Evolutionary conservation across 2,797 vertebrate species (phyloP).

Genomic region (Coregonus suidteri): DNA sequence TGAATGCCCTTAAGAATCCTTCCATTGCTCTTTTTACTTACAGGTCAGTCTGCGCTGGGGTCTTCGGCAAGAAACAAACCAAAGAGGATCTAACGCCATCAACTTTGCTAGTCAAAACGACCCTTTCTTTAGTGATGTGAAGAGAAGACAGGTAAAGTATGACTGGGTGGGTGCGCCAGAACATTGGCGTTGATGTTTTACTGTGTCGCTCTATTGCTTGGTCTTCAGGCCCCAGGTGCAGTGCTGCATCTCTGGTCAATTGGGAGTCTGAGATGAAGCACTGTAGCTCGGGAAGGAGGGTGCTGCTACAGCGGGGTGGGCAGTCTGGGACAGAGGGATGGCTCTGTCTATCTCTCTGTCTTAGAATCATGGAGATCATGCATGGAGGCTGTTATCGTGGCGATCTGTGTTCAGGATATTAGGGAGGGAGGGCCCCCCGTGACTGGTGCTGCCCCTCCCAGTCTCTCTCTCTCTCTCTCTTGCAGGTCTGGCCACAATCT

Average conservation of each 20-base stretch:
- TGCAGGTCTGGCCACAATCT: neutral
- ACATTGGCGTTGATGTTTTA: neutral
- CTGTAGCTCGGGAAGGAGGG: constrained; percentile 98
- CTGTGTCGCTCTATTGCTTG: neutral
- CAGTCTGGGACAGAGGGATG: neutral
- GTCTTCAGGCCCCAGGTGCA: constrained; percentile 93
- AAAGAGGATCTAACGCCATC: neutral
- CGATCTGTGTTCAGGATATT: neutral
- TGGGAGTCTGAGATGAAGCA: constrained; percentile 99
- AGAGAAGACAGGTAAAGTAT: neutral
- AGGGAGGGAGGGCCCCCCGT: neutral
- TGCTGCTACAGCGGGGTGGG: constrained; percentile 14
- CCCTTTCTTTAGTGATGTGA: neutral
- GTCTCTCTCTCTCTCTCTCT: no score
- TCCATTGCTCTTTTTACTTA: neutral
- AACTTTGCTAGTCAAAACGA: neutral
- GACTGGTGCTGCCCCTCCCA: neutral
- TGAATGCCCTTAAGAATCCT: neutral
- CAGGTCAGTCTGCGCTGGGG: neutral
- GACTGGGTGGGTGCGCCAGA: neutral
- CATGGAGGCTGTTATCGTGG: neutral
- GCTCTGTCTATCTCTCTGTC: neutral
- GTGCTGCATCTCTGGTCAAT: constrained; percentile 99
- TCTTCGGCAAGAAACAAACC: neutral
- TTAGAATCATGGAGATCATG: neutral